Conservation (phyloP, 2,888 invertebrate species). For the Microctonus hyperodae region DNA sequence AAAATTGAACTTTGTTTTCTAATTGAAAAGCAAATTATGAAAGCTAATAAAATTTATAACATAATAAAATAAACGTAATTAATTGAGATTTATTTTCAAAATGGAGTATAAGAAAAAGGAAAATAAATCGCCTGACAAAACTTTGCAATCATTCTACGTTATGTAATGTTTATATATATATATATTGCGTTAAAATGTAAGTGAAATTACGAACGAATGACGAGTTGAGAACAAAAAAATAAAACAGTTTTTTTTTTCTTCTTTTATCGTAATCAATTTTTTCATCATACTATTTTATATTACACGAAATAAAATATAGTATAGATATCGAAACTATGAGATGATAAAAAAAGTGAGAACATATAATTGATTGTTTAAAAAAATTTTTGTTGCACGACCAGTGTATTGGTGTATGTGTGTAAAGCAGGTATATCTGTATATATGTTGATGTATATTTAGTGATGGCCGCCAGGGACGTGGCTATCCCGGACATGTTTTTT, state of each 20-base stretch:
- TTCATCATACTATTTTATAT: not conserved
- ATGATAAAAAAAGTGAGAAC: not conserved
- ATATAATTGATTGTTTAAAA: not conserved
- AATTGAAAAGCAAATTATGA: too few relatives aligned
- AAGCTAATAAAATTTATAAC: too few relatives aligned
- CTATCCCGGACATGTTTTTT: not conserved
- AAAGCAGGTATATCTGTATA: not conserved
- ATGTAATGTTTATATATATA: not conserved
- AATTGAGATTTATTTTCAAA: not conserved
- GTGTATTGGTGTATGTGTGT: not conserved
- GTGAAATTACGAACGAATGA: not conserved
- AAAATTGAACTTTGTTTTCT: too few relatives aligned
- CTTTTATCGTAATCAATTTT: not conserved
- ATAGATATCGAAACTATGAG: not conserved
- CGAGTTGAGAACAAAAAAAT: not conserved
- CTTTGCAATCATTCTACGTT: not conserved
- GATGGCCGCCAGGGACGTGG: conserved; percentile 1
- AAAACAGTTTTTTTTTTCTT: not conserved
- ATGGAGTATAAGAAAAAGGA: not conserved
- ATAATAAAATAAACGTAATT: not conserved
- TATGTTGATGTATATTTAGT: not conserved
- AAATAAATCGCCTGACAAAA: not conserved
- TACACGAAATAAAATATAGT: not conserved
- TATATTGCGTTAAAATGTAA: not conserved
- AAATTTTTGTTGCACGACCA: not conserved